Percentiles rank a stretch among this genome's conserved stretches.
phyloP scores from a whole-genome alignment of 1,140 invertebrate genomes.

The Agrilus planipennis region DNA sequence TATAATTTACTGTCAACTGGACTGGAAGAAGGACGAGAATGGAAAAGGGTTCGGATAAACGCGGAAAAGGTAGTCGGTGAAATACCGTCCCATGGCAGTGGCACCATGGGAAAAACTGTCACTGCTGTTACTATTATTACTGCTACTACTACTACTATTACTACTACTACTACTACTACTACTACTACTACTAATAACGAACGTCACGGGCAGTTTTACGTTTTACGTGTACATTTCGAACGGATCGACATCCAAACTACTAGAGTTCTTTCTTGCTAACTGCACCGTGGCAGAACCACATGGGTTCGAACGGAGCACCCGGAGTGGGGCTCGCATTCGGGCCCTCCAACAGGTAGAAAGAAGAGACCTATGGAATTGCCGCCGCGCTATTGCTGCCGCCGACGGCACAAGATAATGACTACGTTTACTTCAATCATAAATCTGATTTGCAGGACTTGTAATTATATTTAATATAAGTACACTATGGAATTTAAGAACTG shows the following conservation, averaged over 20 bases:
- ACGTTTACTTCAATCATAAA: neutral
- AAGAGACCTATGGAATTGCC: constrained; percentile 1
- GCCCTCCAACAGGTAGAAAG: constrained; percentile 4
- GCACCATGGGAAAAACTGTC: too few species aligned
- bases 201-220: neutral
- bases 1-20: too few species aligned
- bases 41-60: too few species aligned
- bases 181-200: neutral
- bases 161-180: too few species aligned
- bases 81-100: too few species aligned
- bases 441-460: neutral
- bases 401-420: neutral
- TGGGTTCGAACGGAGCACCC: neutral
- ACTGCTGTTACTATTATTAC: too few species aligned
- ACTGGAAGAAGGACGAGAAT: too few species aligned
- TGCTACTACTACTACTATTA: too few species aligned
- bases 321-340: constrained; percentile 6
- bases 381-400: neutral
- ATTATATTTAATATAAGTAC: neutral
- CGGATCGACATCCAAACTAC: neutral
- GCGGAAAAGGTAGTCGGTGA: too few species aligned
- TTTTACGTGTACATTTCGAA: neutral
- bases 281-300: neutral
- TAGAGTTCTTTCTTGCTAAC: constrained; percentile 1
- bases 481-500: too few species aligned